Conservation (phyloP, 2,888 invertebrate species). For the Mycalesis mineus region DNA sequence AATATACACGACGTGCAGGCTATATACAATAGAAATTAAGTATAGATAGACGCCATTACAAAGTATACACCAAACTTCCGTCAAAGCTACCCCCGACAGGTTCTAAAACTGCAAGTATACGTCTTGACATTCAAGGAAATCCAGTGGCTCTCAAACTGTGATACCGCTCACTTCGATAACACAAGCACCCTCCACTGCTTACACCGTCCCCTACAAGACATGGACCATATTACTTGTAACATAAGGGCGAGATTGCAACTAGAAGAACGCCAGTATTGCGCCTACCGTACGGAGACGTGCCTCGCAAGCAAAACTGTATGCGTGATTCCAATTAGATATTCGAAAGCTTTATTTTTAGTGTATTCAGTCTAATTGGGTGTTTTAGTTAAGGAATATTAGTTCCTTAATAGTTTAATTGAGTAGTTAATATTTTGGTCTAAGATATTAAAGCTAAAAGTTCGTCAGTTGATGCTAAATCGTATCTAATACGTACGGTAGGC, state of each 20-base stretch:
- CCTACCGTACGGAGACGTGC: conserved; percentile 24
- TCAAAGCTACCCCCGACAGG: conserved; percentile 13
- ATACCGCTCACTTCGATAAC: conserved; percentile 30
- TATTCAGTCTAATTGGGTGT: conserved; percentile 22
- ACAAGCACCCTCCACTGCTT: conserved; percentile 23
- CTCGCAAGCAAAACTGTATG: conserved; percentile 26
- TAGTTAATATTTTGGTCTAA: too few species aligned
- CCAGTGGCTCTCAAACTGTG: conserved; percentile 27
- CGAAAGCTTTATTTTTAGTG: conserved; percentile 24
- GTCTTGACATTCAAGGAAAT: conserved; percentile 29
- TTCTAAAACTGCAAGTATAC: conserved; percentile 25
- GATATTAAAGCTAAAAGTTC: too few species aligned
- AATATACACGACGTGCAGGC: too few species aligned
- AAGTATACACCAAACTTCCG: not conserved
- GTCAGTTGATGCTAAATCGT: too few species aligned
- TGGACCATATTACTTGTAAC: conserved; percentile 13
- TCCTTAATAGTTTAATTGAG: too few species aligned
- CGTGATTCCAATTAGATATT: conserved; percentile 27
- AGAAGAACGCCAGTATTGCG: conserved; percentile 6
- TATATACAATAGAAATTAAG: too few species aligned
- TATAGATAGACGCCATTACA: not conserved
- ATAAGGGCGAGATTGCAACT: conserved; percentile 13
- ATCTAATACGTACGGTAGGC: too few species aligned
- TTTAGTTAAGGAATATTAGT: conserved; percentile 2
- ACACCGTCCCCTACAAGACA: conserved; percentile 24